Conservation (phyloP, 2,797 vertebrate genomes). For the Sciurus vulgaris region DNA sequence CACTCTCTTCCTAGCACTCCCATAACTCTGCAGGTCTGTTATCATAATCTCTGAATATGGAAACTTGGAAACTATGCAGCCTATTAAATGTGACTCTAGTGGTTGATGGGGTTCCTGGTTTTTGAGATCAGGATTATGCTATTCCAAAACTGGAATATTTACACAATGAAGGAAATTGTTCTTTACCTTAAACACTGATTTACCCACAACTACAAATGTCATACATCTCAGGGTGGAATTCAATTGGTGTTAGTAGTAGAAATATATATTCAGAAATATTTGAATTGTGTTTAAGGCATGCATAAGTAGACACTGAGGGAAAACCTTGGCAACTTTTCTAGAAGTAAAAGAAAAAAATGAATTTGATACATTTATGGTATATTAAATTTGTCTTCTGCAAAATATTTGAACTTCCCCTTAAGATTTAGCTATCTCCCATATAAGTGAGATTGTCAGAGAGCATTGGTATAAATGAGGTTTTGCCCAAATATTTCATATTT, state of each 20-base stretch:
- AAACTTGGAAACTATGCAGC: not conserved
- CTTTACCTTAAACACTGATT: not conserved
- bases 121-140: not conserved
- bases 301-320: conserved; percentile 7
- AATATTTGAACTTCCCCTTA: not conserved
- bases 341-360: not conserved
- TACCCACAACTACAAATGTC: not conserved
- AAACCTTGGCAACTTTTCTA: not conserved
- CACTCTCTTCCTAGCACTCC: not conserved
- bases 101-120: not conserved
- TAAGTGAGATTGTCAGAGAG: not conserved
- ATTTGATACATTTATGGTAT: not conserved
- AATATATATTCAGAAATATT: not conserved
- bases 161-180: not conserved
- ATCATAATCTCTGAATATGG: not conserved
- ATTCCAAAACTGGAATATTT: not conserved
- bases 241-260: not conserved
- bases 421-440: not conserved
- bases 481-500: not conserved
- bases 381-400: not conserved
- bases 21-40: no score
- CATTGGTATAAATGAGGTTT: not conserved
- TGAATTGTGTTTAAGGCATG: not conserved
- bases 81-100: not conserved
- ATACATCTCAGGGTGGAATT: not conserved